These are phyloP conservation scores for Panagrolaimus sp. DNA, from an alignment of 1,140 invertebrate species.

Conservation along the genomic window DNA sequence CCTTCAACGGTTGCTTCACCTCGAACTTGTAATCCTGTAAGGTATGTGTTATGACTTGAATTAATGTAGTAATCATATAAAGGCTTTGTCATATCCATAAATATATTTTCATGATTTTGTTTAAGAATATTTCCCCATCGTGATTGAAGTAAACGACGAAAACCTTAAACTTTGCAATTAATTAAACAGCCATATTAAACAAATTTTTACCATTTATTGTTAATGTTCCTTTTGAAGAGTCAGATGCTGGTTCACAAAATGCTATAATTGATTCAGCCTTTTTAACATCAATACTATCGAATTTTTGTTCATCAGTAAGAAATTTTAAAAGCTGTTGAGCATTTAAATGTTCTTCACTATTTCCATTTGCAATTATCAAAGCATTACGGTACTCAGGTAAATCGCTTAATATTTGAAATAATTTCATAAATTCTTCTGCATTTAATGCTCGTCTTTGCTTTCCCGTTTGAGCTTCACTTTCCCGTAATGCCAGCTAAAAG, in stretches of 20 bases:
- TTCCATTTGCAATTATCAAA: conserved; percentile 38
- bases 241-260: conserved; percentile 45
- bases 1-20: conserved; percentile 91
- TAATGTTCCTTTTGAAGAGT: conserved; percentile 20
- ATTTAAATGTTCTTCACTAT: conserved; percentile 46
- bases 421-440: conserved; percentile 51
- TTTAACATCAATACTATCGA: conserved; percentile 46
- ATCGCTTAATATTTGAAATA: conserved; percentile 53
- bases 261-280: conserved; percentile 52
- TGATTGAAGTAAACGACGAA: conserved; percentile 55
- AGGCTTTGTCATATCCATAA: conserved; percentile 49
- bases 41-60: conserved; percentile 95
- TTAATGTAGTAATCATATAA: conserved; percentile 68
- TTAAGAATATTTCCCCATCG: conserved; percentile 58
- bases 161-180: conserved; percentile 26
- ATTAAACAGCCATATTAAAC: neutral
- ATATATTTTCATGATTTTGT: conserved; percentile 53
- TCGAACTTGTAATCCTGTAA: conserved; percentile 91
- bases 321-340: conserved; percentile 41
- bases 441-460: conserved; percentile 33
- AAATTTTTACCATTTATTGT: conserved; percentile 31
- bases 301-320: conserved; percentile 55
- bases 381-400: conserved; percentile 44
- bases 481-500: neutral
- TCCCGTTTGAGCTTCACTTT: conserved; percentile 1